Base-by-base conservation (phyloP, 2,113 vertebrate species). In the Dissostichus mawsoni region DNA sequence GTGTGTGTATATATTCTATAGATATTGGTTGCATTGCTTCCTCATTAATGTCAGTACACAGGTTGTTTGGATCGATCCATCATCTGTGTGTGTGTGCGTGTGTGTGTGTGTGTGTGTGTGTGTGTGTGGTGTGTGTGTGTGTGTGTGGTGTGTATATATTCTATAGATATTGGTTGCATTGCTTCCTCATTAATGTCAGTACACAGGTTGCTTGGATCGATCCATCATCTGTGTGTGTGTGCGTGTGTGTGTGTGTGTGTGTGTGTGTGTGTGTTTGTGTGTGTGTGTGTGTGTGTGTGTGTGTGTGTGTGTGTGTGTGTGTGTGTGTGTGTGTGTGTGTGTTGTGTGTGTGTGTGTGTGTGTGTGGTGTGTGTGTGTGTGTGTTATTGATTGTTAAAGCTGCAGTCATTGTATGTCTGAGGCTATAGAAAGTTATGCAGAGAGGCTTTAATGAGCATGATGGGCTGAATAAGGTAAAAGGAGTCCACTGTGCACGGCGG, bases 391-490 rank as follows among this genome's bases (percentile, higher is more conserved):
- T 74, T 63, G 58, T 47, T 33, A 17, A 53, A 10, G 2, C 45
- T 9, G 18, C 8, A 23, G 10, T 74, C 17, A 1, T 47, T 61
- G 65, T 72, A 6, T 48, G 48, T 71, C 29, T 69, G 51, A 57
- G 53, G 57, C 67, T 48, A 51, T 55, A 70, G 25, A 29, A 29
- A 29, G 25, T 84, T 52, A 78, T 71, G 69, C 68, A 66, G 48
- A 78, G 69, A 80, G 59, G 67, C 29, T 80, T 52, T 85, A 81
- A 87, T 76, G 80, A 81, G 70, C 65, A 36, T 59, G 55, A 85
- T 62, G 63, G 70, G 25, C 73, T 78, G 80, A 81, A 85, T 66
- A 80, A 80, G 66, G 85, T 73, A 83, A 4, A 82, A 81, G 65
- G 81, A 76, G 77, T 83, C 64, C 81, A 70, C 47, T 56, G 76